Base-by-base conservation (phyloP, 2,797 vertebrate species). In the Halcyon badia region DNA sequence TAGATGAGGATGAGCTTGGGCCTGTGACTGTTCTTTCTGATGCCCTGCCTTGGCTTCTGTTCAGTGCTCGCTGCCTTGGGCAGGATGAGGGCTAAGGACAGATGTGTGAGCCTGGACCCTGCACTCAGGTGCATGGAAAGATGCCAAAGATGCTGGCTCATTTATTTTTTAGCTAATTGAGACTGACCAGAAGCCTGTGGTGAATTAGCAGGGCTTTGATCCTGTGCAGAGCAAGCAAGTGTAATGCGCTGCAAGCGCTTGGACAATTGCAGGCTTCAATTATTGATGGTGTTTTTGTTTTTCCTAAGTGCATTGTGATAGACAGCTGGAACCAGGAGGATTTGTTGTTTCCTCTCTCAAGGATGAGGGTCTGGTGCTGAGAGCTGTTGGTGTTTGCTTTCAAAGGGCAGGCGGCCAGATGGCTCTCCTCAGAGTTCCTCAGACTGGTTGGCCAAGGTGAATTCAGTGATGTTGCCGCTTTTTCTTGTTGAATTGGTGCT, bases 271-370 rank as follows among this genome's bases (percentile, higher is more conserved):
- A 26, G 56, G 8, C 72, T 51, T 96, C 56, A 97, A 96, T 96
- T 96, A 95, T 96, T 94, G 90, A 96, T 96, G 75, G 56, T 3
- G 48, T 37, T 87, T 62, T 88, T 92, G 89, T 37, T 89, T 81
- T 78, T 89, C 57, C 44, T 83, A 39, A 94, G 79, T 87, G 82
- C 71, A 64, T 64, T 31, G 1, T 17, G 68, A 56, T 60, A 35
- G 91, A 78, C 57, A 77, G 5, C 75, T 79, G 82, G 71, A 85
- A 85, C 66, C 30, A 5, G 71, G 77, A 73, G 87, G 57, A 75
- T 87, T 61, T 66, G 83, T 92, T 90, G 44, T 52, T 86, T 84
- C 58, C 62, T 39, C 49, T 79, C 21, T 65, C 2, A 5, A 39
- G 35, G 46, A 25, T 0, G 0, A 1, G 33, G 49, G 7, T 69